A percentile compares a stretch with the other conserved stretches of the same genome.
phyloP scores from a whole-genome alignment of 2,113 vertebrate species.

The Chunga burmeisteri region DNA sequence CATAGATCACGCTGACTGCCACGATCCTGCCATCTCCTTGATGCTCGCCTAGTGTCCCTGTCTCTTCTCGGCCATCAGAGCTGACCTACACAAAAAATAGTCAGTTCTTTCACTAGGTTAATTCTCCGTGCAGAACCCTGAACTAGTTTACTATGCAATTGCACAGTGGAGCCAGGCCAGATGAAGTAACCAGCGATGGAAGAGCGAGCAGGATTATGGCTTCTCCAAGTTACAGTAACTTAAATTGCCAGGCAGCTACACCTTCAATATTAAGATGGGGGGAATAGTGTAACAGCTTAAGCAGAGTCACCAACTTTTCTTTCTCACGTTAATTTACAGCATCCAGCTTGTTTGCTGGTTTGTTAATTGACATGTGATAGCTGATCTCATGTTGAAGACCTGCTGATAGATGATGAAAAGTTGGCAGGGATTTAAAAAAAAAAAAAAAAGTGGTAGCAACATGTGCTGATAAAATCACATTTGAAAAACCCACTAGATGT shows the following conservation, averaged over 20 bases:
- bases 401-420: background rate
- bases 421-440: background rate
- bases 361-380: slow-evolving; percentile 8
- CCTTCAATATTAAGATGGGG: background rate
- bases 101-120: background rate
- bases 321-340: background rate
- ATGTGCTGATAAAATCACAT: background rate
- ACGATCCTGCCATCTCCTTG: background rate
- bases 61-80: background rate
- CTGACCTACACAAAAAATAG: background rate
- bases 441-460: background rate
- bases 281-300: background rate
- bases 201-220: background rate
- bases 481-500: background rate
- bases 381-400: background rate
- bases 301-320: background rate
- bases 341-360: background rate
- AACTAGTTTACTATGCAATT: background rate
- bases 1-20: background rate
- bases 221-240: background rate
- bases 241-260: background rate
- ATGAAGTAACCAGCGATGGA: background rate
- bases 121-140: background rate
- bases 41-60: background rate
- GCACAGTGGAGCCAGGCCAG: background rate